phyloP scores from a whole-genome alignment of 1,140 invertebrate species.

The Piezodorus guildinii region DNA sequence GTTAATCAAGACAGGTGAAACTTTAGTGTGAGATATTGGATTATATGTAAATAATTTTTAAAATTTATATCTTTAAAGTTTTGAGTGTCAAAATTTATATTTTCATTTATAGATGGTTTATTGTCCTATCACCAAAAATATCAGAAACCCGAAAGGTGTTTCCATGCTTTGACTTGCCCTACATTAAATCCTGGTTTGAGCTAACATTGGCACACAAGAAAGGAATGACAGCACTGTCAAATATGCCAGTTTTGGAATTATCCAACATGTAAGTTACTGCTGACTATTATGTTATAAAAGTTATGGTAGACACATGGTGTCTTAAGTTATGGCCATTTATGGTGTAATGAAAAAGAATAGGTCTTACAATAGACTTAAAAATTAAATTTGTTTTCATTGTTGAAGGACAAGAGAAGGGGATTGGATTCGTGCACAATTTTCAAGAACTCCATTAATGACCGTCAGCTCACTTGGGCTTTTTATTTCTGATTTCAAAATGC shows the following conservation, averaged over 20 bases:
- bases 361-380: too few relatives aligned
- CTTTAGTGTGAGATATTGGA: too few relatives aligned
- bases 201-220: slow-evolving; percentile 49
- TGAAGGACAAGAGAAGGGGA: slow-evolving; percentile 30
- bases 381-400: slow-evolving; percentile 15
- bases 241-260: slow-evolving; percentile 44
- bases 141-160: slow-evolving; percentile 74
- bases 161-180: slow-evolving; percentile 87
- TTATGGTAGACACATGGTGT: too few relatives aligned
- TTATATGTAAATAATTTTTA: too few relatives aligned
- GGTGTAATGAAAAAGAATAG: too few relatives aligned
- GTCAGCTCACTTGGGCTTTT: slow-evolving; percentile 75
- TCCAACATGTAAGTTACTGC: slow-evolving; percentile 45
- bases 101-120: slow-evolving; percentile 39
- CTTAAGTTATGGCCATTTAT: too few relatives aligned
- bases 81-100: not conserved
- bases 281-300: too few relatives aligned
- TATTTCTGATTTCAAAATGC: slow-evolving; percentile 53
- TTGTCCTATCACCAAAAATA: slow-evolving; percentile 66
- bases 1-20: too few relatives aligned
- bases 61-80: not conserved
- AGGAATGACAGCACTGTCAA: slow-evolving; percentile 47
- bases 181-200: slow-evolving; percentile 59
- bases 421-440: slow-evolving; percentile 56
- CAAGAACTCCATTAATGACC: slow-evolving; percentile 64